These are phyloP conservation scores for Platycheirus albimanus DNA, from an alignment of 2,888 invertebrate genomes.

Conservation along the genomic window DNA sequence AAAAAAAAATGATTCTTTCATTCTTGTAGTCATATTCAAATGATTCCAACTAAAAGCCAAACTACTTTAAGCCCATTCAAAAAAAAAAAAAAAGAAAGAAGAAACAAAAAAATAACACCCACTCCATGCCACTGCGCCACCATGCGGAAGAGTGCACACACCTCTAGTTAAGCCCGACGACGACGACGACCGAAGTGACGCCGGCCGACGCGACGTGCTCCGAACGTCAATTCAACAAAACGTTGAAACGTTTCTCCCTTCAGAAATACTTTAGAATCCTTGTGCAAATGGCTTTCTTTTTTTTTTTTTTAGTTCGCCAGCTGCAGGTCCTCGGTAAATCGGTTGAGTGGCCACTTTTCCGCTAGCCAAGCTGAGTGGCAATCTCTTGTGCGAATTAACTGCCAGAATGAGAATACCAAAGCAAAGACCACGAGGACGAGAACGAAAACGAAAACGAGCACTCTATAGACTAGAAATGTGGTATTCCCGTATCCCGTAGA, in stretches of 20 bases:
- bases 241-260: slow-evolving; percentile 44
- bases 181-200: no score
- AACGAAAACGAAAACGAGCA: no score
- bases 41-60: slow-evolving; percentile 66
- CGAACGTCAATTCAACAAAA: slow-evolving; percentile 48
- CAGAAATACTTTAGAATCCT: slow-evolving; percentile 58
- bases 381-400: slow-evolving; percentile 70
- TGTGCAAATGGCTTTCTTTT: slow-evolving; percentile 55
- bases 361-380: slow-evolving; percentile 68
- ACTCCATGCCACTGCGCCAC: slow-evolving; percentile 11
- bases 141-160: slow-evolving; percentile 51
- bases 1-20: slow-evolving; percentile 29
- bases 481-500: slow-evolving; percentile 39
- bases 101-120: no score
- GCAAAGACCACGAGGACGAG: slow-evolving; percentile 2
- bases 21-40: slow-evolving; percentile 54
- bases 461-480: slow-evolving; percentile 26
- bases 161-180: slow-evolving; percentile 47
- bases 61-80: slow-evolving; percentile 38
- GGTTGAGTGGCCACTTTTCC: slow-evolving; percentile 72
- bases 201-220: no score
- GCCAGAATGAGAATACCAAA: slow-evolving; percentile 23
- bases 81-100: neutral
- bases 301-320: slow-evolving; percentile 6
- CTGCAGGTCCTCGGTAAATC: slow-evolving; percentile 55